Evolutionary conservation across 2,113 vertebrate species (phyloP), one percentile per base, ranked within the genome.

Genomic region (Apteryx owenii): DNA sequence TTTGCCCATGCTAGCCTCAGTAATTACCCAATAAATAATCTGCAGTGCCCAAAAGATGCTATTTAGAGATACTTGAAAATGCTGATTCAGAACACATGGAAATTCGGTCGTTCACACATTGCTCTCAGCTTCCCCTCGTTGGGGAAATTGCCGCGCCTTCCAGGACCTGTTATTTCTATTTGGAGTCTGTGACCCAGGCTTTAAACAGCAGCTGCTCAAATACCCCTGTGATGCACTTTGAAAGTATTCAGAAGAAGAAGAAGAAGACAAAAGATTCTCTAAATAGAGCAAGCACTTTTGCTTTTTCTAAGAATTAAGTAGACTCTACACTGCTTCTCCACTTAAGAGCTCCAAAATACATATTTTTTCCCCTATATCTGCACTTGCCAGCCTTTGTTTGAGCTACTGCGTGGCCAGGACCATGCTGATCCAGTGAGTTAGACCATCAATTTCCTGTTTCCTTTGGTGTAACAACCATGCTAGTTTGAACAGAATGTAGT

Each of bases 81-180:
- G 48, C 5, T 1, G 3, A 11, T 12, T 68, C 61, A 44, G 66
- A 80, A 46, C 31, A 50, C 29, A 2, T 5, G n/a, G 17, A n/a
- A 85, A 38, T 11, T 60, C 10, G 54, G 16, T 53, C 56, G 51
- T n/a, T 85, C 16, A 6, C 2, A 1, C 1, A 10, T 33, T 15
- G 8, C 9, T 11, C 22, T 3, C 1, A 1, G 31, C 42, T 69
- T 5, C 38, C 6, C 0, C 1, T 3, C 15, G 12, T 3, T 56
- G 21, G 62, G n/a, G 18, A n/a, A 21, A 46, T 26, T 12, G 4
- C 29, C 18, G 7, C 2, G 4, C 26, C 9, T 7, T 12, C 38
- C 36, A 38, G 46, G 58, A 22, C 25, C 62, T 10, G 9, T 26
- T 36, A 16, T 7, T 7, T 18, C 15, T 5, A 10, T 3, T 40